Evolutionary conservation across 2,888 invertebrate genomes (phyloP), one percentile per base, ranked within the genome.

Genomic region (Hemicrepidius hirtus): DNA sequence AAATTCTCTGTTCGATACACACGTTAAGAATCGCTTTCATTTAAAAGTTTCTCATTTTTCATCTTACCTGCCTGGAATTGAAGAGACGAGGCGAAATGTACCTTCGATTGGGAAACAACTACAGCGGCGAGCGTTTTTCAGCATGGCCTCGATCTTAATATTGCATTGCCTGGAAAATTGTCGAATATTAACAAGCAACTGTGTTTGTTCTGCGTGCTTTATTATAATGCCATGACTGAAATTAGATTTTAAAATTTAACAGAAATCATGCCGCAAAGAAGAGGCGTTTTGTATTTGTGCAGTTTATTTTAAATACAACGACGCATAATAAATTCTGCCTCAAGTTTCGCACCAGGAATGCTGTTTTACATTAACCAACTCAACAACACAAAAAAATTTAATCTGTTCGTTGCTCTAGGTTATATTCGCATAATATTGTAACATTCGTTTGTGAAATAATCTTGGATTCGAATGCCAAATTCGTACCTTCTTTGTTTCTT

Each of bases 241-340:
- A 70, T 64, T 70, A 57, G 64, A 64, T 64, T 70, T 70, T 64
- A 70, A 70, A 63, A 57, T 70, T 70, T 70, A 70, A 69, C 69
- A 32, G 55, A 69, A 69, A 55, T 62, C 53, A 53, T 53, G 32
- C n/a, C 53, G 24, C 53, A 28, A 62, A 63, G 40, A 16, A 63
- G 32, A 20, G 16, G 18, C 41, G n/a, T 44, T 24, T 28, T 32
- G 46, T 32, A 24, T 63, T 64, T 49, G 20, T 7, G 32, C 12
- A 32, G 13, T 32, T 50, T 28, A 53, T 53, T 53, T 53, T 13
- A 53, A 32, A 21, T 21, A 20, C 18, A 49, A 9, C 49, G 12
- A 49, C 49, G 21, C 21, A 49, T 21, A 20, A 53, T 13, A 53
- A 53, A 53, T 28, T 53, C 24, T 6, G 24, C 7, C 24, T 13